phyloP scores from a whole-genome alignment of 2,888 invertebrate genomes.

The Platycheirus rosarum region DNA sequence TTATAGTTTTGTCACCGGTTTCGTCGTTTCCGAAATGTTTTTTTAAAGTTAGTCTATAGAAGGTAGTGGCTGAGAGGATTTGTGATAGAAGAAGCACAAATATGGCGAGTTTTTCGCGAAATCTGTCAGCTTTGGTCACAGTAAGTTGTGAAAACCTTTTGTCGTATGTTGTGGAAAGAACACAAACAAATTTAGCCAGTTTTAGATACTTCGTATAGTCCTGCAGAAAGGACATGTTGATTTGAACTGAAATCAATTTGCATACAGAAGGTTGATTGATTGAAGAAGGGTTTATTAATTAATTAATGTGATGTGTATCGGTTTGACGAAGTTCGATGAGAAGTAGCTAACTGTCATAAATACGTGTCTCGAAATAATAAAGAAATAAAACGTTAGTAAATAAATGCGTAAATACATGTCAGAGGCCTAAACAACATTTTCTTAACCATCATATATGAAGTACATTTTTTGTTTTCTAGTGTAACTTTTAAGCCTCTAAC shows the following conservation, averaged over 20 bases:
- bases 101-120: background rate
- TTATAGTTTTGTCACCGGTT: conserved; percentile 4
- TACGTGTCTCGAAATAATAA: too few relatives aligned
- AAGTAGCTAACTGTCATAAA: too few relatives aligned
- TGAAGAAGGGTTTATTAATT: too few relatives aligned
- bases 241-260: background rate
- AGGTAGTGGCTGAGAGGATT: background rate
- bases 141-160: background rate
- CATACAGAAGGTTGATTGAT: too few relatives aligned
- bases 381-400: too few relatives aligned
- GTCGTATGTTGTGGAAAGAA: background rate
- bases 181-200: background rate
- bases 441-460: too few relatives aligned
- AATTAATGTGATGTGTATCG: too few relatives aligned
- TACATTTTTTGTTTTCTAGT: too few relatives aligned
- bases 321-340: too few relatives aligned
- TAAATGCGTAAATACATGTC: too few relatives aligned
- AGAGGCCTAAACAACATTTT: too few relatives aligned
- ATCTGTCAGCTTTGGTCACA: background rate
- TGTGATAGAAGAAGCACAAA: background rate
- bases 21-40: conserved; percentile 4
- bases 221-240: conserved; percentile 11
- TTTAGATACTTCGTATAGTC: background rate
- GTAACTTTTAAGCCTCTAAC: too few relatives aligned
- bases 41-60: background rate